Base-by-base conservation (phyloP, 1,140 invertebrate genomes). In the Streblospio benedicti region DNA sequence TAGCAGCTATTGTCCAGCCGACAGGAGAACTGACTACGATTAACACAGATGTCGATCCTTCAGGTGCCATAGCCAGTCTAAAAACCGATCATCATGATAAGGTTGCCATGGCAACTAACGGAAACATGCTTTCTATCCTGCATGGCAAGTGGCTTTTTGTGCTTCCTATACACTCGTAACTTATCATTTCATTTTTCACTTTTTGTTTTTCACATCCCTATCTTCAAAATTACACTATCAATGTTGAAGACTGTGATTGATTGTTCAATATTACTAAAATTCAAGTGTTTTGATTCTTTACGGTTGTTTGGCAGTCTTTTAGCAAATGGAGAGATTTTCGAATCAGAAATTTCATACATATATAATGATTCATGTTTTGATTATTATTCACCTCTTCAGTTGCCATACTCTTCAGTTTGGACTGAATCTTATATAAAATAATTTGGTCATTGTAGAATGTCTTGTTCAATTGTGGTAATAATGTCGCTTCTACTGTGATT, bases 1-100 rank as follows among this genome's bases (percentile, higher is more conserved):
- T 93, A 4, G 86, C 85, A 0, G 85, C 87, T 65, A 86, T 91
- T 27, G 88, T 91, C 47, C 81, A 93, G 67, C 90, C 92, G 20
- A 93, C 90, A 62, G 92, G 92, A 53, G 91, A 94, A 79, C 86
- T 86, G 57, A 83, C 93, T 16, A 83, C 86, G 58, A 83, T 95
- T 44, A 82, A 65, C 4, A 74, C 76, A 6, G 73, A 75, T 63
- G 69, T 76, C 53, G 73, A 75, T 55, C 69, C 71, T 35, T 70
- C 70, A 67, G 74, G 74, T 67, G 74, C 73, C 55, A 70, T 75
- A 61, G 72, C 74, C 50, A 67, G 67, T 60, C 65, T 77, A 64
- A 41, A 27, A 18, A 73, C 71, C 38, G 72, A 73, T 70, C 69
- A 65, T 63, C 67, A 65, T 66, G 67, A 71, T 67, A 67, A 63